Conservation (phyloP, 2,797 vertebrate genomes). For the Trachops cirrhosus region DNA sequence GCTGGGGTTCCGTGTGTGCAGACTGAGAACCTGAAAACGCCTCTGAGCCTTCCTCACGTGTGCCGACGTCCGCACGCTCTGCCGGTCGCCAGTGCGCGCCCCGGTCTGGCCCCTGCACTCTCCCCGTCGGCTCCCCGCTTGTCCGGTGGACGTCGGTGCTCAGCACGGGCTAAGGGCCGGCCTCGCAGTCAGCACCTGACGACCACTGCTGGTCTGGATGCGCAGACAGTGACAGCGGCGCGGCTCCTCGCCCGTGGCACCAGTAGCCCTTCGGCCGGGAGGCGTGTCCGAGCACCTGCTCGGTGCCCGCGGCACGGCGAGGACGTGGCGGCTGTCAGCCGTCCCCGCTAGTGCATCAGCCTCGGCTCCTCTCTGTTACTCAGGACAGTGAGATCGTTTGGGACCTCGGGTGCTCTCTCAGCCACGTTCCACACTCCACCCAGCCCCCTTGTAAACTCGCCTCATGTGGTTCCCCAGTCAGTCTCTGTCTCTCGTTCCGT, state of each 20-base stretch:
- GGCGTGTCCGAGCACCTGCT: background rate
- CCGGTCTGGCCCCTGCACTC: background rate
- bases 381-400: fast-evolving
- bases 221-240: background rate
- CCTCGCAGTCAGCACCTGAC: background rate
- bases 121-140: background rate
- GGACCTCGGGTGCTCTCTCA: too few relatives aligned
- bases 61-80: background rate
- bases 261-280: background rate
- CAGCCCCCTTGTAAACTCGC: background rate
- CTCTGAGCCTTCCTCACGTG: background rate
- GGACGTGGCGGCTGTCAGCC: background rate
- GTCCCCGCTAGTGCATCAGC: fast-evolving
- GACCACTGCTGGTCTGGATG: background rate
- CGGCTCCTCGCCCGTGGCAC: background rate
- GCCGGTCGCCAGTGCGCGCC: background rate
- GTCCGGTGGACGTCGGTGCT: background rate
- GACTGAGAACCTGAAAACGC: background rate
- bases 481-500: conserved; percentile 57
- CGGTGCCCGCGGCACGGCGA: background rate
- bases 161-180: background rate
- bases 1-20: background rate
- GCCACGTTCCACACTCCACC: fast-evolving
- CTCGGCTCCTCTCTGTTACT: background rate
- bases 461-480: background rate